Percentiles rank a stretch among this genome's conserved stretches.
Evolutionary conservation across 2,797 vertebrate species (phyloP).

Genomic region (Cottoperca gobio): DNA sequence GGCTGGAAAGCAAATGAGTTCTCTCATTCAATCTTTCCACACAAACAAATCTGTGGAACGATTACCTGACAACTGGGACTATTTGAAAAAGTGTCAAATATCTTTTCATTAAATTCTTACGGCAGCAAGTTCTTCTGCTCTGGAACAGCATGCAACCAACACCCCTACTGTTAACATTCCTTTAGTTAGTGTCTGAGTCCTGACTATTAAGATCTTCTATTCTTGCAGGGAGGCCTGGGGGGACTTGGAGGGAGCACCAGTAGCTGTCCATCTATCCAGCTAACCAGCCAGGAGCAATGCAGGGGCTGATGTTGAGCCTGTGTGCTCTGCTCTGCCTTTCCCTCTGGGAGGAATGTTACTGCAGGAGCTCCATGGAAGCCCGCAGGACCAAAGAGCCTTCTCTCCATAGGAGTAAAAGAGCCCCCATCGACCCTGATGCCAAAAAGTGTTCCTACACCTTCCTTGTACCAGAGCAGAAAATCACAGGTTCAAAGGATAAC

Average conservation of each 20-base stretch:
- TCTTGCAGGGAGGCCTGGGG: conserved; percentile 64
- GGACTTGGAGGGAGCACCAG: conserved; percentile 52
- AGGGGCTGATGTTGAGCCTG: conserved; percentile 86
- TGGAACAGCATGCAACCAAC: conserved; percentile 35
- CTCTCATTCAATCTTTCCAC: conserved; percentile 51
- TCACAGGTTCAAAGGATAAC: conserved; percentile 82
- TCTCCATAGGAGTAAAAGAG: conserved; percentile 74
- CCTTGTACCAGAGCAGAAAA: conserved; percentile 94
- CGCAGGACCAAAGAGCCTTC: conserved; percentile 68
- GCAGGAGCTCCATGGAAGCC: conserved; percentile 82
- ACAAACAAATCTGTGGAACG: conserved; percentile 37
- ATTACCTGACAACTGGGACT: conserved; percentile 41
- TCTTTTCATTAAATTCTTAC: conserved; percentile 8
- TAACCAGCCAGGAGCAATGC: conserved; percentile 83
- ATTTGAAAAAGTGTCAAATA: conserved; percentile 29
- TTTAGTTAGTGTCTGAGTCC: conserved; percentile 23
- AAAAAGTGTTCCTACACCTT: conserved; percentile 98
- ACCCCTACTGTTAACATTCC: conserved; percentile 18
- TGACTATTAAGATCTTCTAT: conserved; percentile 32
- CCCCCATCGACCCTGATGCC: conserved; percentile 77
- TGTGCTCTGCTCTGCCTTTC: conserved; percentile 87
- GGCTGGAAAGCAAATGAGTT: conserved; percentile 43
- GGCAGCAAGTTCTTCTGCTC: conserved; percentile 5
- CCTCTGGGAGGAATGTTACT: conserved; percentile 74
- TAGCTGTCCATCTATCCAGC: conserved; percentile 62